Conservation (phyloP, 2,888 invertebrate genomes). For the Diadegma fenestrale region DNA sequence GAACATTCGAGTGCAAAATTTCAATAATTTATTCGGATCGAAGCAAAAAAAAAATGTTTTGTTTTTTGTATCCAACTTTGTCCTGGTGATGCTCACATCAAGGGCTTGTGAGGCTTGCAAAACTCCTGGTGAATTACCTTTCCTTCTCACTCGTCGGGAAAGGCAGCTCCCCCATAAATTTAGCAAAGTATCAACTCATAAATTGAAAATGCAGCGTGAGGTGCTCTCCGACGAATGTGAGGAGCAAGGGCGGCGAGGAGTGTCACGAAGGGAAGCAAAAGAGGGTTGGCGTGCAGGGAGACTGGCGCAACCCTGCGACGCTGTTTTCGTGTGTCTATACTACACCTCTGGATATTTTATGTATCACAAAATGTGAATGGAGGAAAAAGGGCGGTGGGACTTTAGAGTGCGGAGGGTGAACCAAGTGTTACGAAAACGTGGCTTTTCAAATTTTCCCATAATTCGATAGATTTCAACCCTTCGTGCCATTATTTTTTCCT, state of each 20-base stretch:
- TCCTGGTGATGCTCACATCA: neutral
- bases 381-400: neutral
- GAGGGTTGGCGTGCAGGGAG: neutral
- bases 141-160: conserved; percentile 71
- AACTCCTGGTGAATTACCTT: conserved; percentile 67
- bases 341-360: neutral
- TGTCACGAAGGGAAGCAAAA: neutral
- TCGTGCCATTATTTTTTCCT: too few species aligned
- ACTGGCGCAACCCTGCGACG: conserved; percentile 26
- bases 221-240: conserved; percentile 49
- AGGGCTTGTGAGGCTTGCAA: conserved; percentile 34
- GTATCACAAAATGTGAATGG: neutral
- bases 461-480: neutral
- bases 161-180: conserved; percentile 76
- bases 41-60: too few species aligned
- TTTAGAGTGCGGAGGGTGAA: neutral
- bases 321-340: conserved; percentile 9
- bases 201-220: conserved; percentile 78
- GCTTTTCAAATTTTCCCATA: neutral
- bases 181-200: conserved; percentile 77
- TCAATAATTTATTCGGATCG: neutral
- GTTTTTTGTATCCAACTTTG: conserved; percentile 24
- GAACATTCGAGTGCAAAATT: conserved; percentile 46
- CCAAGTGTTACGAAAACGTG: neutral
- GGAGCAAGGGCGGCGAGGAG: neutral